phyloP scores from a whole-genome alignment of 2,113 vertebrate genomes.

The Calyptommatus sinebrachiatus region DNA sequence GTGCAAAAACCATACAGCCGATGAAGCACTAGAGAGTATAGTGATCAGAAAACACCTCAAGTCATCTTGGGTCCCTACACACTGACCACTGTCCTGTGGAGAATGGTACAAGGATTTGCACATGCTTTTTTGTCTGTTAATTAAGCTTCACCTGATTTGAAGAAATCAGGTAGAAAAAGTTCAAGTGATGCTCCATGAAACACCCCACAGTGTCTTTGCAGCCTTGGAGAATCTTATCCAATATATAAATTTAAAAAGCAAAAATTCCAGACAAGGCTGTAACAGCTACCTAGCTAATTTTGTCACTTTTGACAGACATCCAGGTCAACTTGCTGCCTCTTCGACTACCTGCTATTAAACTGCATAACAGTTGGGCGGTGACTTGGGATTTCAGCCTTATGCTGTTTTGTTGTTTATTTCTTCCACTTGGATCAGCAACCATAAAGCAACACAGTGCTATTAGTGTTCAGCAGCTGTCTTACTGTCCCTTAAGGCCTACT shows the following conservation, averaged over 20 bases:
- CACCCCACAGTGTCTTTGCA: no score
- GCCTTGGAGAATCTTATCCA: neutral
- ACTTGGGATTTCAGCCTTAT: neutral
- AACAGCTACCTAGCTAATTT: neutral
- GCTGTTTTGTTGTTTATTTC: neutral
- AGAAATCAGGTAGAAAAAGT: no score
- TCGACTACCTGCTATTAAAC: neutral
- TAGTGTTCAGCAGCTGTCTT: slow-evolving; percentile 5
- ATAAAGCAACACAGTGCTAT: neutral
- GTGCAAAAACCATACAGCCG: no score
- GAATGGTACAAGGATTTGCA: no score
- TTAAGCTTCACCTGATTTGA: no score
- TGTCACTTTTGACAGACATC: neutral
- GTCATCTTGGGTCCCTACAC: no score
- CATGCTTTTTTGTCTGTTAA: no score
- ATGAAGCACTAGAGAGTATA: no score
- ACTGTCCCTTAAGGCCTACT: neutral
- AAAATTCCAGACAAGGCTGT: neutral
- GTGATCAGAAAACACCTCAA: no score
- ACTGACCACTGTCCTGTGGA: no score
- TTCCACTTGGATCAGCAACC: neutral
- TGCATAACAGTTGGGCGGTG: neutral
- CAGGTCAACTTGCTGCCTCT: neutral
- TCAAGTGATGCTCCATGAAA: no score
- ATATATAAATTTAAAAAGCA: neutral